These are phyloP conservation scores for Formicarius rufipectus DNA, from an alignment of 2,113 vertebrate genomes.

Conservation along the genomic window DNA sequence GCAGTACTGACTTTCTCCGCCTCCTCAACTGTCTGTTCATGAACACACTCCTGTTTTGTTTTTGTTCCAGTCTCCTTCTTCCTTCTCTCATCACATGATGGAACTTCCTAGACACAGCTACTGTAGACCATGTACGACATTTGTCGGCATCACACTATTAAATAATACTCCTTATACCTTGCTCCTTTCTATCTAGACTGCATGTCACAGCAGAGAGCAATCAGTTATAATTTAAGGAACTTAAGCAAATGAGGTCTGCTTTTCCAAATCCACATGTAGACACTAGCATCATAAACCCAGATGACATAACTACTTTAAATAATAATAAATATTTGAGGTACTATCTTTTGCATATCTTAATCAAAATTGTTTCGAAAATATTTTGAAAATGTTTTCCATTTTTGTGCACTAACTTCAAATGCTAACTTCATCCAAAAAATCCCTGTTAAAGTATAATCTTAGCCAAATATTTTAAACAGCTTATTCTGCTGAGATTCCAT, in stretches of 20 bases:
- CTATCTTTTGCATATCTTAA: neutral
- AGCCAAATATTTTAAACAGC: neutral
- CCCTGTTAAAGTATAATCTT: neutral
- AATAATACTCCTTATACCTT: neutral
- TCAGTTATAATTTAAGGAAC: neutral
- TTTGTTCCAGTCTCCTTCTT: neutral
- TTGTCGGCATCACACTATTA: neutral
- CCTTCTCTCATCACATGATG: neutral
- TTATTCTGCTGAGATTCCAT: neutral
- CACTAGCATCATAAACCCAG: neutral
- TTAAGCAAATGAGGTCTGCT: neutral
- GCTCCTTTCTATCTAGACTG: neutral
- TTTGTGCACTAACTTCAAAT: neutral
- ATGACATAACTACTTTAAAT: neutral
- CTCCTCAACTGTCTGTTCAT: neutral
- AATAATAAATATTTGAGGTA: neutral
- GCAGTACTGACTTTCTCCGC: neutral
- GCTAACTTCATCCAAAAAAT: neutral
- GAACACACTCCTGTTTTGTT: neutral
- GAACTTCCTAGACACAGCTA: neutral
- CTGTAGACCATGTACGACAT: neutral
- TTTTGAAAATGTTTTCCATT: neutral
- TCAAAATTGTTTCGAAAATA: neutral
- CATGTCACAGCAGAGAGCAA: neutral
- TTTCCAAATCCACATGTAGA: neutral